phyloP scores from a whole-genome alignment of 92 coral and sea anemone species.

The Parazoanthus darwini region DNA sequence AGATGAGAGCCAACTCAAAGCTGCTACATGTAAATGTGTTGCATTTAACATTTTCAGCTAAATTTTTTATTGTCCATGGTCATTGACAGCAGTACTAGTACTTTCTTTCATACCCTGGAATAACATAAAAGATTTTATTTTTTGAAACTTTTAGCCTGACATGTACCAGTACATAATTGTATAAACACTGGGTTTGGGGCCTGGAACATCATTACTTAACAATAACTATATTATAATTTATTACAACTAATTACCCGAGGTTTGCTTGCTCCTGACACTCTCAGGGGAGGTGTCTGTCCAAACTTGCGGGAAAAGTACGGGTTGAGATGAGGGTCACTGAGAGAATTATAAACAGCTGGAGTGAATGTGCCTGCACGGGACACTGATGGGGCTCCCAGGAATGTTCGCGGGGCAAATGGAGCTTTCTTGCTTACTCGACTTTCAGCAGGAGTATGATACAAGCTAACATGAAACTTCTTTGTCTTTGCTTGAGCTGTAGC shows the following conservation, averaged over 20 bases:
- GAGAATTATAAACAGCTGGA: slow-evolving; percentile 82
- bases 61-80: too few relatives aligned
- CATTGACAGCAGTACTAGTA: too few relatives aligned
- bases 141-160: too few relatives aligned
- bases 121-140: too few relatives aligned
- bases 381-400: slow-evolving; percentile 76
- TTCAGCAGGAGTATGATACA: slow-evolving; percentile 84
- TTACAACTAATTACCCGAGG: slow-evolving; percentile 45
- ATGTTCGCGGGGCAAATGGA: slow-evolving; percentile 85
- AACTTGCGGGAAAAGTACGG: slow-evolving; percentile 88
- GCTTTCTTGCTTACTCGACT: slow-evolving; percentile 81
- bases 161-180: too few relatives aligned
- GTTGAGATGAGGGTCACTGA: slow-evolving; percentile 96
- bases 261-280: slow-evolving; percentile 56
- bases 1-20: too few relatives aligned
- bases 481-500: slow-evolving; percentile 73
- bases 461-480: slow-evolving; percentile 77
- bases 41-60: too few relatives aligned
- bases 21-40: too few relatives aligned
- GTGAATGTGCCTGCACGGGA: slow-evolving; percentile 74
- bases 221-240: not conserved
- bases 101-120: too few relatives aligned
- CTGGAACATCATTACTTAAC: too few relatives aligned
- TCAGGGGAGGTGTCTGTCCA: slow-evolving; percentile 70
- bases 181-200: too few relatives aligned